These are phyloP conservation scores for Neoarius graeffei DNA, from an alignment of 2,113 vertebrate genomes.

Conservation along the genomic window DNA sequence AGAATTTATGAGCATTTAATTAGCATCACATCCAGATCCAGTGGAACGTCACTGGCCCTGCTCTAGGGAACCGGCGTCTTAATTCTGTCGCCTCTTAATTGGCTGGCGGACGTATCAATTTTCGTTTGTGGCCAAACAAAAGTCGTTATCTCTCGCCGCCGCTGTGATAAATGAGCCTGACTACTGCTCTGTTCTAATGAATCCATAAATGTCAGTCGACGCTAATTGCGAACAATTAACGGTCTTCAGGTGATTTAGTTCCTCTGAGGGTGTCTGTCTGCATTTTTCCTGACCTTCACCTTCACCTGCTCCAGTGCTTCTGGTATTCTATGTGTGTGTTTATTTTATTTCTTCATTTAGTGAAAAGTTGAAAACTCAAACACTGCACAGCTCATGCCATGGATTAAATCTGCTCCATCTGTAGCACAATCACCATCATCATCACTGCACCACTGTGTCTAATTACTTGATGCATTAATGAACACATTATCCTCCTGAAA, in stretches of 20 bases:
- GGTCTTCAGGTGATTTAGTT: conserved; percentile 24
- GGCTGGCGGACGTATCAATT: background rate
- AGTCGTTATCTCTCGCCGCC: conserved; percentile 42
- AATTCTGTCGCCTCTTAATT: conserved; percentile 28
- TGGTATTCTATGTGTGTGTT: background rate
- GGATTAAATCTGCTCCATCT: background rate
- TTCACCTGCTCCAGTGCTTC: background rate
- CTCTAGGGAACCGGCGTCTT: conserved; percentile 9
- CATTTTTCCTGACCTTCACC: conserved; percentile 15
- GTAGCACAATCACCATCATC: background rate
- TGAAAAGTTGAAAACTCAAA: background rate
- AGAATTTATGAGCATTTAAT: background rate
- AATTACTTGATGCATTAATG: background rate
- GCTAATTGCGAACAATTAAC: conserved; percentile 63
- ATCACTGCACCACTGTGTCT: background rate
- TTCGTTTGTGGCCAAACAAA: background rate
- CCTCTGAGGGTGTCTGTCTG: background rate
- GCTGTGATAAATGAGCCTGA: conserved; percentile 54
- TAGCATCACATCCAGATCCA: conserved; percentile 24
- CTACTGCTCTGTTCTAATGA: conserved; percentile 50
- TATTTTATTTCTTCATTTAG: background rate
- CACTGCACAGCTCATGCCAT: background rate
- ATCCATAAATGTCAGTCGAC: conserved; percentile 56
- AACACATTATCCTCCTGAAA: background rate
- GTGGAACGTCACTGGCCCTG: background rate